A percentile compares a stretch with the other conserved stretches of the same genome.
Evolutionary conservation across 2,797 vertebrate species (phyloP).

Genomic region (Acanthurus tractus): DNA sequence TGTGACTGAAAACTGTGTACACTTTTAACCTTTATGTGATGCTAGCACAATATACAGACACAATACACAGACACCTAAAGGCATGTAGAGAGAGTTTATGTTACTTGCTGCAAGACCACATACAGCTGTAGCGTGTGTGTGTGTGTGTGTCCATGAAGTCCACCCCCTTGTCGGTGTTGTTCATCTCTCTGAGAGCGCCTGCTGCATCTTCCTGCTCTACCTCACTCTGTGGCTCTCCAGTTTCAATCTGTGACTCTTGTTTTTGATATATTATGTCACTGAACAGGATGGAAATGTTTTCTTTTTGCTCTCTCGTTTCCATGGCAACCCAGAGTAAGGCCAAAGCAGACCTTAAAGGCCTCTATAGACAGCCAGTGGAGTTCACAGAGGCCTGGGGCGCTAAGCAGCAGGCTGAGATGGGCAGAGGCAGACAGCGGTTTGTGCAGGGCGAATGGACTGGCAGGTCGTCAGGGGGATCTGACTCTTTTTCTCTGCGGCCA

Average conservation of each 20-base stretch:
- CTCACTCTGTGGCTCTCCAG: neutral
- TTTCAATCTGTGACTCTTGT: neutral
- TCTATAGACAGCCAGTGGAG: slow-evolving; percentile 34
- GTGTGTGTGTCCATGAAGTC: slow-evolving; percentile 14
- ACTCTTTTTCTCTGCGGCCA: slow-evolving; percentile 29
- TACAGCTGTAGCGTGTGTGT: slow-evolving; percentile 3
- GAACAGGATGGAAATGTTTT: slow-evolving; percentile 53
- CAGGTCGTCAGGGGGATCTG: slow-evolving; percentile 38
- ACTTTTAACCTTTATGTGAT: neutral
- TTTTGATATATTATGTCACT: slow-evolving; percentile 23
- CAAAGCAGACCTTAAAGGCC: slow-evolving; percentile 28
- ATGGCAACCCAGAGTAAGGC: slow-evolving; percentile 48
- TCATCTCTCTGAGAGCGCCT: slow-evolving; percentile 10
- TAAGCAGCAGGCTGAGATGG: slow-evolving; percentile 48
- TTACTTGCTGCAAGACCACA: neutral
- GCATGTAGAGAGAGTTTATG: neutral
- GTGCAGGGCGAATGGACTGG: slow-evolving; percentile 36
- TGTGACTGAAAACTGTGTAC: slow-evolving; percentile 9
- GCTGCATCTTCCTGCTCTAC: neutral
- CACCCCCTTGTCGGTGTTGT: neutral
- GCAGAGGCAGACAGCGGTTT: slow-evolving; percentile 51
- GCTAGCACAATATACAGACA: neutral
- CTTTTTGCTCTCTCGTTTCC: slow-evolving; percentile 44
- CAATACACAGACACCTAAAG: neutral
- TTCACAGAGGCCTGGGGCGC: slow-evolving; percentile 42